Base-by-base conservation (phyloP, 2,113 vertebrate genomes). In the Cynoglossus semilaevis region DNA sequence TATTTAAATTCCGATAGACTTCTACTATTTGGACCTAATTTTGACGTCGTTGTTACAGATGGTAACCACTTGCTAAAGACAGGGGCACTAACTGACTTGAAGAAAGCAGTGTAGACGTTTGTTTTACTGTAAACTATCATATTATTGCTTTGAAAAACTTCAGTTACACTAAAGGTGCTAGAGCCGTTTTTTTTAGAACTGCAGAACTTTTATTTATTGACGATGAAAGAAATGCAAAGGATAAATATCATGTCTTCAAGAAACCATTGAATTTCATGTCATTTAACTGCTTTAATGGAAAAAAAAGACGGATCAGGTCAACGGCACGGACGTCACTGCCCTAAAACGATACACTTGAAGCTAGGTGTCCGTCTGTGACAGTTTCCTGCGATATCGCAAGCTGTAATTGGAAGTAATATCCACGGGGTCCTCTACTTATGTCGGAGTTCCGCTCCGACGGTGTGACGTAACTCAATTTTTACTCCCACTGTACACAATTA, bases 361-460 rank as follows among this genome's bases (percentile, higher is more conserved):
- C 74, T 84, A 79, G 62, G 82, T 80, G 70, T 79, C 76, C 48
- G 15, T 66, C 67, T 71, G 69, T 49, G 48, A 37, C 58, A 56
- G 66, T 43, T 57, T 76, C 29, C 37, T 47, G 58, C 34, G 3
- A 5, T 45, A 7, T 38, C 54, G 67, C 55, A 61, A 60, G 68
- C 63, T 46, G 18, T 49, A 15, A 47, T 15, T 54, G 56, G 61
- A 58, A 70, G 38, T 41, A 36, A 36, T n/a, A 29, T 29, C 2
- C 22, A 29, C 6, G 2, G 22, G 22, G 22, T 29, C 22, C 22
- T 29, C 22, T 29, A 29, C n/a, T n/a, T n/a, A n/a, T n/a, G n/a
- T n/a, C n/a, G n/a, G n/a, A n/a, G n/a, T n/a, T n/a, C n/a, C n/a
- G n/a, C n/a, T n/a, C n/a, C n/a, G n/a, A n/a, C n/a, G n/a, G n/a